Evolutionary conservation across 2,113 vertebrate genomes (phyloP).

Genomic region (Cheilinus undulatus): DNA sequence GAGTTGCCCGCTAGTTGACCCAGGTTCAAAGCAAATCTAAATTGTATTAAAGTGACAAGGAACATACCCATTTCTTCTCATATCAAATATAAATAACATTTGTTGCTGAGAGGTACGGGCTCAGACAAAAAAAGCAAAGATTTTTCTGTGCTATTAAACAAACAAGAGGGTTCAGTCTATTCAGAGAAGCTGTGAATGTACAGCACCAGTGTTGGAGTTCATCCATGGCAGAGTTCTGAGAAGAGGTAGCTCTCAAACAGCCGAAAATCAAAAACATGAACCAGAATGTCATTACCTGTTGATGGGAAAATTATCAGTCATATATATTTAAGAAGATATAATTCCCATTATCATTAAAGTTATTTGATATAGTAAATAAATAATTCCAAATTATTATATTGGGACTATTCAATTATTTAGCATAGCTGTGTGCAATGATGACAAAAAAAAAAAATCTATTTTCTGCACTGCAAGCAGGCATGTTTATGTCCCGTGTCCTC

Average conservation of each 20-base stretch:
- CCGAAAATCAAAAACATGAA: not conserved
- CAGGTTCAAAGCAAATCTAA: not conserved
- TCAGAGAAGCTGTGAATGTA: conserved; percentile 35
- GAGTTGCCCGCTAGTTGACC: not conserved
- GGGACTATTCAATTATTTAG: not conserved
- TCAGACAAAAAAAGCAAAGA: not conserved
- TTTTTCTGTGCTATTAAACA: conserved; percentile 19
- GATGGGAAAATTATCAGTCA: not conserved
- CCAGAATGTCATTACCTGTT: not conserved
- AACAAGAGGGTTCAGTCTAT: conserved; percentile 14
- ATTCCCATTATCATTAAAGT: not conserved
- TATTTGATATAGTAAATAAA: not conserved
- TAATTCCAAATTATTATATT: not conserved
- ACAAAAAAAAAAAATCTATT: not conserved
- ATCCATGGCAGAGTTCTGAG: conserved; percentile 30
- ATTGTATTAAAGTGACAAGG: not conserved
- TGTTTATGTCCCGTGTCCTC: conserved; percentile 39
- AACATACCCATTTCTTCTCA: not conserved
- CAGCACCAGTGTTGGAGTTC: conserved; percentile 42
- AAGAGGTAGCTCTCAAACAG: conserved; percentile 49
- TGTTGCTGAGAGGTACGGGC: too few species aligned
- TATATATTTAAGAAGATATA: not conserved
- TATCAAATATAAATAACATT: too few species aligned
- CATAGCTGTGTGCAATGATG: not conserved
- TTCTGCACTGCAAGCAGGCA: not conserved